phyloP scores from a whole-genome alignment of 2,888 invertebrate species.

The Sesia apiformis region DNA sequence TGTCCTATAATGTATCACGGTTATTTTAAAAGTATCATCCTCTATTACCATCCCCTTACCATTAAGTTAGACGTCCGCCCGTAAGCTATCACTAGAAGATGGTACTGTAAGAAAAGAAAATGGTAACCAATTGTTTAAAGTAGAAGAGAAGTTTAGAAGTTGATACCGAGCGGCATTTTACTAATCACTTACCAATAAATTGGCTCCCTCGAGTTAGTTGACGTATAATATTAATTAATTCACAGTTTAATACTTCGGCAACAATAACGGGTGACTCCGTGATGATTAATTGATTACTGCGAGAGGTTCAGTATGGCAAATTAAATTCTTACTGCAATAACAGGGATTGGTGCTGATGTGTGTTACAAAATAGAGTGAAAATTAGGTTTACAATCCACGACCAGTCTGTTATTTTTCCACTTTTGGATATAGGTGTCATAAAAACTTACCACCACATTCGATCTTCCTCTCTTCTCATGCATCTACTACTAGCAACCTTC shows the following conservation, averaged over 20 bases:
- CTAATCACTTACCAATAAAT: constrained; percentile 10
- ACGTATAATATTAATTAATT: constrained; percentile 29
- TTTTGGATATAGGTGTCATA: no score
- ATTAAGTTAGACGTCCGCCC: no score
- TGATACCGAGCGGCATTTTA: constrained; percentile 21
- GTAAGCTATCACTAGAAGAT: no score
- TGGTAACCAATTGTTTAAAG: neutral
- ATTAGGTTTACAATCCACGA: no score
- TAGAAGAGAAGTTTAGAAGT: constrained; percentile 7
- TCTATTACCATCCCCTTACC: no score
- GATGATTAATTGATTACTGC: constrained; percentile 20
- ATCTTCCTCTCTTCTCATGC: no score
- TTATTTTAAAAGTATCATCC: no score
- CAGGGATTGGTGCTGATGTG: neutral
- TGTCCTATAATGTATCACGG: no score
- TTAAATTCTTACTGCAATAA: neutral
- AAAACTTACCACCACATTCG: no score
- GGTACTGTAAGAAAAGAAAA: no score
- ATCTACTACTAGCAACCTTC: no score
- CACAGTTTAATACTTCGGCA: constrained; percentile 21
- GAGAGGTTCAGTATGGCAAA: neutral
- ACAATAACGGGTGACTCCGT: constrained; percentile 10
- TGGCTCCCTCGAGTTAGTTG: constrained; percentile 14
- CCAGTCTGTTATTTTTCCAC: no score
- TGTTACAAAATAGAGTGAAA: neutral